Evolutionary conservation across 2,797 vertebrate species (phyloP), one percentile per base, ranked within the genome.

Genomic region (Avahi laniger): DNA sequence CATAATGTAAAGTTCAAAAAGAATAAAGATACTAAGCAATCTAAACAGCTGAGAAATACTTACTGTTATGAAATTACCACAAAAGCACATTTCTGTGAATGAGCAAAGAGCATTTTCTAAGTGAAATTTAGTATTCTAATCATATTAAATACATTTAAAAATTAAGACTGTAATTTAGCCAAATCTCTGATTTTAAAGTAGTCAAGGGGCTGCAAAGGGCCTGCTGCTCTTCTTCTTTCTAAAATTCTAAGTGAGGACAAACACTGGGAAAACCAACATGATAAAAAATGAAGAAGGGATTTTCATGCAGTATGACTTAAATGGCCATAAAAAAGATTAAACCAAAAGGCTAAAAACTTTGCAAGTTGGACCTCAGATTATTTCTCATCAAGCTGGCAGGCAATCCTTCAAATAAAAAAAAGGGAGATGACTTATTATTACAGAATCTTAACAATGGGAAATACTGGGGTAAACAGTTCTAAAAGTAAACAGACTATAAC

Each of bases 221-320:
- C 75, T 12, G 52, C 73, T 76, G 88, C 14, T 61, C 61, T 61
- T 30, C 54, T 84, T 38, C 70, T 82, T 91, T 70, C 73, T 81
- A 78, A 97, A 97, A 97, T 79, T 63, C 85, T 88, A 70, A 93
- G 70, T 26, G 46, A 70, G 30, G 38, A 41, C 80, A 65, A 89
- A 33, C 72, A 35, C n/a, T 84, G 38, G 65, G 54, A 61, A 89
- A 89, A 35, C 41, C n/a, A n/a, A 41, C 0, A 5, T 28, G 72
- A 88, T 12, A 38, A 85, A 82, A 91, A 91, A 50, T 8, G 26
- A 75, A 81, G 69, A 61, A 50, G 41, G 28, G 26, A 73, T 78
- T 92, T 57, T 78, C 76, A 75, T 1, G 41, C 22, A 30, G 38
- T 24, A 67, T 33, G 63, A 46, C 63, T 50, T 54, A 92, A 63